Evolutionary conservation across 2,113 vertebrate genomes (phyloP).

Genomic region (Rhynchomys soricoides): DNA sequence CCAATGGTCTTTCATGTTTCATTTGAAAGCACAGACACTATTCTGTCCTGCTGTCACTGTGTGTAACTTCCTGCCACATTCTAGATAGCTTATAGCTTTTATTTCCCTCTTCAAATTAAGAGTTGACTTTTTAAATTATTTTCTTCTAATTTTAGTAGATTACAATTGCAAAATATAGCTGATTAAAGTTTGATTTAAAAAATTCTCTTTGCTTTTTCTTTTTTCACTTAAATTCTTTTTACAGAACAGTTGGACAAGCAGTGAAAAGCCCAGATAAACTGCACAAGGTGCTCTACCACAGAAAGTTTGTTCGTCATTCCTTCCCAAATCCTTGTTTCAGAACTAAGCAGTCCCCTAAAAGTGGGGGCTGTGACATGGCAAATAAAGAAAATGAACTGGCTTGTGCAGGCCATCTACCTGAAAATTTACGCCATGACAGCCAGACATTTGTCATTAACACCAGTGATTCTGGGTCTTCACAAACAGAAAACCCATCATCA

Average conservation of each 20-base stretch:
- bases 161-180: background rate
- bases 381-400: slow-evolving; percentile 96
- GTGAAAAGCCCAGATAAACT: slow-evolving; percentile 84
- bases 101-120: slow-evolving; percentile 18
- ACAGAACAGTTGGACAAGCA: slow-evolving; percentile 86
- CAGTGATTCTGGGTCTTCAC: slow-evolving; percentile 88
- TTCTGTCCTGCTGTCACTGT: slow-evolving; percentile 10
- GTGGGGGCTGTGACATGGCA: slow-evolving; percentile 89
- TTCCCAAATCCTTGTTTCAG: slow-evolving; percentile 85
- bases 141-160: slow-evolving; percentile 38
- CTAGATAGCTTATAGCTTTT: slow-evolving; percentile 40
- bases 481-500: slow-evolving; percentile 88
- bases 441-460: slow-evolving; percentile 89
- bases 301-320: slow-evolving; percentile 84
- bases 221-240: slow-evolving; percentile 73
- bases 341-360: slow-evolving; percentile 85
- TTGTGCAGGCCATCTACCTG: slow-evolving; percentile 90
- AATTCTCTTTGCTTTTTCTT: background rate
- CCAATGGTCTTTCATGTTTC: background rate
- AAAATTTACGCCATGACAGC: slow-evolving; percentile 86
- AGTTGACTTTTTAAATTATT: slow-evolving; percentile 44
- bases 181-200: slow-evolving; percentile 46
- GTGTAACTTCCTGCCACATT: slow-evolving; percentile 12
- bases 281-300: slow-evolving; percentile 84
- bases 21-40: slow-evolving; percentile 34